Evolutionary conservation across 2,888 invertebrate species (phyloP).

Genomic region (Antheraea assamensis): DNA sequence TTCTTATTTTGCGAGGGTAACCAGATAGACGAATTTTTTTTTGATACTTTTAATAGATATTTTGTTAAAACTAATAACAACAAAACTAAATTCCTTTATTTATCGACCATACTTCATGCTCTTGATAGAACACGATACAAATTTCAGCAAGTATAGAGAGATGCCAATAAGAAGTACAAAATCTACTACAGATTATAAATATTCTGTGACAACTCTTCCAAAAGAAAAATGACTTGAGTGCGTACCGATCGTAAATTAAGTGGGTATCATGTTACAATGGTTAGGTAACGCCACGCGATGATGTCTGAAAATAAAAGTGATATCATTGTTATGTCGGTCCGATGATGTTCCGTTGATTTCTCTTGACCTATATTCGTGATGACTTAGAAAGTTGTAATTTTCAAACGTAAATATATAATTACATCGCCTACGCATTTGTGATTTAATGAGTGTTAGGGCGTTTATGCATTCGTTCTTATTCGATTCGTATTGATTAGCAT

Average conservation of each 20-base stretch:
- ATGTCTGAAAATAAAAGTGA: slow-evolving; percentile 29
- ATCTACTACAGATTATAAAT: neutral
- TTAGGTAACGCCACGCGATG: slow-evolving; percentile 27
- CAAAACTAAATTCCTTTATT: neutral
- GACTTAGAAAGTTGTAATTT: slow-evolving; percentile 13
- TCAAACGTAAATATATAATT: slow-evolving; percentile 9
- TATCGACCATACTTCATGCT: too few species aligned
- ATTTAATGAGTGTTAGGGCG: neutral
- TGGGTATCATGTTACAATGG: slow-evolving; percentile 29
- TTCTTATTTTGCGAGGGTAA: neutral
- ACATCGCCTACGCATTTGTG: slow-evolving; percentile 5
- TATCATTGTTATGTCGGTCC: slow-evolving; percentile 25
- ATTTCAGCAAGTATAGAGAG: neutral
- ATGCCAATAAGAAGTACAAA: neutral
- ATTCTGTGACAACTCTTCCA: neutral
- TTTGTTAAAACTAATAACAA: neutral
- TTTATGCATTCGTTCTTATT: neutral
- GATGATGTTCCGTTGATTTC: slow-evolving; percentile 14
- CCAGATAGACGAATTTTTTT: neutral
- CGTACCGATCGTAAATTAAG: slow-evolving; percentile 10
- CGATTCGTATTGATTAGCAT: neutral
- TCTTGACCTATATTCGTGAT: slow-evolving; percentile 13
- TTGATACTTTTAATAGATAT: neutral
- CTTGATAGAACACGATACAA: neutral
- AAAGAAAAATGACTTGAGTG: slow-evolving; percentile 4